Percentiles rank a stretch among this genome's conserved stretches.
Conservation (phyloP, 2,888 invertebrate species). For the Platynereis dumerilii region DNA sequence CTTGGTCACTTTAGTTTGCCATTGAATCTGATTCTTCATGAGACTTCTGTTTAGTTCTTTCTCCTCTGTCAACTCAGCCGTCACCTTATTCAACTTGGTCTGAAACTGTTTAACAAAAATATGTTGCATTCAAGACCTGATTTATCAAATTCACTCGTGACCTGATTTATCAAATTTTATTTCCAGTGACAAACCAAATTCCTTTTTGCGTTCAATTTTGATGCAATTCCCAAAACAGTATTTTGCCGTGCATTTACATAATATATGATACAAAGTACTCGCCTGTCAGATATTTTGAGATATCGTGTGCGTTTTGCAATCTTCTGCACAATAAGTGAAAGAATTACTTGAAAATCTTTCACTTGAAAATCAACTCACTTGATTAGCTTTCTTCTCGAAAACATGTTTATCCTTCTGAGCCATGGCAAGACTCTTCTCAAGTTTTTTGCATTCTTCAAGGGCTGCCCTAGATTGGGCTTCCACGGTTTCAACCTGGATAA, state of each 20-base stretch:
- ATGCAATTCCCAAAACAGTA: too few relatives aligned
- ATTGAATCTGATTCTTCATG: conserved; percentile 75
- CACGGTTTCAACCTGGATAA: conserved; percentile 34
- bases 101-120: conserved; percentile 25
- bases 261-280: too few relatives aligned
- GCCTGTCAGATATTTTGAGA: too few relatives aligned
- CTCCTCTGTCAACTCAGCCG: conserved; percentile 81
- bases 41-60: conserved; percentile 81
- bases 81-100: conserved; percentile 69
- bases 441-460: conserved; percentile 28
- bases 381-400: conserved; percentile 48
- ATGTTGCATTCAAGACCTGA: too few relatives aligned
- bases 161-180: too few relatives aligned
- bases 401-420: conserved; percentile 32
- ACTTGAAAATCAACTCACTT: conserved; percentile 38
- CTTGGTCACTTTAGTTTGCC: conserved; percentile 65
- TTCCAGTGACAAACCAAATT: too few relatives aligned
- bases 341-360: too few relatives aligned
- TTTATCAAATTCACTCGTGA: too few relatives aligned
- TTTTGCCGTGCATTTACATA: too few relatives aligned
- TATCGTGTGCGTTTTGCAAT: too few relatives aligned
- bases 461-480: conserved; percentile 27
- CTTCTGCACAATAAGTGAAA: too few relatives aligned
- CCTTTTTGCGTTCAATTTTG: too few relatives aligned
- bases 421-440: conserved; percentile 29